Evolutionary conservation across 2,888 invertebrate genomes (phyloP), one percentile per base, ranked within the genome.

Genomic region (Orchesella flavescens): DNA sequence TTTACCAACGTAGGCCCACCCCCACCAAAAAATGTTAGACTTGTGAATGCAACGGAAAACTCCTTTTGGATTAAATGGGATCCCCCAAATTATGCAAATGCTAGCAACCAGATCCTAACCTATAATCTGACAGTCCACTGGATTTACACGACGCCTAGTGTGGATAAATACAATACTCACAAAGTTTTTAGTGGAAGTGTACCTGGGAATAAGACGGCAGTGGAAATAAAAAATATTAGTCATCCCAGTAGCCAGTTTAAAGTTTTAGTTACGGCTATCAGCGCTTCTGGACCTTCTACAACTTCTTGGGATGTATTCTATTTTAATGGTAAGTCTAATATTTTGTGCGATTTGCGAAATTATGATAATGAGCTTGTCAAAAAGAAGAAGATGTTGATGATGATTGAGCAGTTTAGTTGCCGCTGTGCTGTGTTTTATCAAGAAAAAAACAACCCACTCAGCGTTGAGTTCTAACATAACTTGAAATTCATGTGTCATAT

Each of bases 21-120:
- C 24, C 80, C 69, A 4, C 85, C 85, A 15, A n/a, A 71, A 0
- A 73, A 76, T 7, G 21, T 86, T 12, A 65, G 71, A 12, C 43
- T 86, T 0, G 80, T 63, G 19, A 83, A 81, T 34, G 79, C 78
- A 7, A 78, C 80, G 0, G 77, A 66, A 5, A 24, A 34, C 17
- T 74, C 78, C 0, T 71, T 87, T 13, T 68, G 69, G 71, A 77
- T 87, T 3, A 34, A 44, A 17, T 87, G 87, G 87, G 69, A 79
- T 34, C 81, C 83, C 23, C 86, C 86, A 19, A 49, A 44, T 7
- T 55, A 85, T 19, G 43, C 61, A 1, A 78, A 79, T 34, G 23
- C 13, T 3, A 46, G 53, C 1, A 86, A 86, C 68, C 65, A 19
- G 44, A 81, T 86, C 2, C 7, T 63, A 2, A 17, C 71, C n/a